Evolutionary conservation across 2,888 invertebrate genomes (phyloP), one percentile per base, ranked within the genome.

Genomic region (Melanotus villosus): DNA sequence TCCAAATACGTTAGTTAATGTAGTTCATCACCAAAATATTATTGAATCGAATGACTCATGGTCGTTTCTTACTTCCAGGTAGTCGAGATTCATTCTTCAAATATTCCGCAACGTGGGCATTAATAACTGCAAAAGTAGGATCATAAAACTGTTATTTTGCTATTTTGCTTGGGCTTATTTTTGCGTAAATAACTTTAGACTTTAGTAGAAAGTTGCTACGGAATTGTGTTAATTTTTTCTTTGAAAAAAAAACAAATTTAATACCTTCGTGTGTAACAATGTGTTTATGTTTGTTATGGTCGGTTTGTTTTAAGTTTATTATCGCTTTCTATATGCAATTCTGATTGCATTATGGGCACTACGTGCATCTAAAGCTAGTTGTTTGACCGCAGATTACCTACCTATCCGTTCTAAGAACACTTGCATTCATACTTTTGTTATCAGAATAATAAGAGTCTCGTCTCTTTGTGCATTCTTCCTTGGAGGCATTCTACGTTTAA

Each of bases 371-470:
- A 9, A 0, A 32, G 52, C 32, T 2, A 50, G 32, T 16, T 52
- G 12, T 32, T 18, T 52, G 32, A 32, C 32, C 52, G 52, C 32
- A 23, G 16, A 18, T 18, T 38, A 16, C 57, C 57, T 21, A 7
- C 57, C 38, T 57, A 6, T 36, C n/a, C 12, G 34, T 65, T 65
- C 65, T 58, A 21, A 47, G 57, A 65, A 65, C n/a, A n/a, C 58
- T 34, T 23, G 50, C 36, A 47, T 50, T 58, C 50, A 50, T 65
- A 57, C 47, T 65, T 57, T 65, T 45, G 65, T 57, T 58, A 65
- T 65, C 58, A 26, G 47, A 34, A 65, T 58, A 65, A 65, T 65
- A 57, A 65, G 65, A 65, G 36, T 30, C 45, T 58, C 38, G 26
- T n/a, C n/a, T n/a, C n/a, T 7, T 26, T 26, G 26, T 26, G 43